Percentiles rank a stretch among this genome's conserved stretches.
Conservation (phyloP, 2,113 vertebrate species). For the Sceloporus tristichus region DNA sequence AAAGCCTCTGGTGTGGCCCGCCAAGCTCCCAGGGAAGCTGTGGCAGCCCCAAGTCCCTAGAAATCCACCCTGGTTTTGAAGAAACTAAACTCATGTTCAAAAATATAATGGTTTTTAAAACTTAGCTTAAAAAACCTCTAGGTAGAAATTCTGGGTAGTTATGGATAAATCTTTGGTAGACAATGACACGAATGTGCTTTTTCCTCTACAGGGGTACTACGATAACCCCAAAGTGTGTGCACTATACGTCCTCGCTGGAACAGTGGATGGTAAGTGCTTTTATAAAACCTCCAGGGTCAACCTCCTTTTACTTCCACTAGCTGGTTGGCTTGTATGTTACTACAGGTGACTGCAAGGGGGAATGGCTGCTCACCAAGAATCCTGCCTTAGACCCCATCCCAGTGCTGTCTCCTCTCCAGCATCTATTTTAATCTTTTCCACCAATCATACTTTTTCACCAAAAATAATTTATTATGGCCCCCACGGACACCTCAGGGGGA, state of each 20-base stretch:
- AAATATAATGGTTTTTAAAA: background rate
- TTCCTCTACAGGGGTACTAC: slow-evolving; percentile 91
- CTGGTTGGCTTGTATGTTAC: slow-evolving; percentile 32
- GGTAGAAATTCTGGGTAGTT: background rate
- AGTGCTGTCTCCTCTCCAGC: background rate
- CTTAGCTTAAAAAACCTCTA: background rate
- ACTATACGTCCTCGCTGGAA: slow-evolving; percentile 95
- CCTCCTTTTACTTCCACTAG: slow-evolving; percentile 47
- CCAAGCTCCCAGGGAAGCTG: no score
- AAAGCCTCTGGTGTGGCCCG: no score
- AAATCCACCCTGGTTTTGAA: no score
- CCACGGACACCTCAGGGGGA: no score
- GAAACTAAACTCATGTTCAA: no score
- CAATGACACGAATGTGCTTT: slow-evolving; percentile 21
- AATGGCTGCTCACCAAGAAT: background rate
- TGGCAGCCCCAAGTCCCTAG: no score
- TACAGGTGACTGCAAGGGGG: no score
- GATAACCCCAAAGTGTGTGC: slow-evolving; percentile 99
- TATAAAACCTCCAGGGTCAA: slow-evolving; percentile 34
- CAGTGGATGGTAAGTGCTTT: slow-evolving; percentile 88
- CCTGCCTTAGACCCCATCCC: background rate
- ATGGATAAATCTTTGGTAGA: fast-evolving
- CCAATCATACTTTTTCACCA: no score
- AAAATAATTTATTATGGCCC: no score
- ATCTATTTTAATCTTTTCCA: background rate